Conservation (phyloP, 1,140 invertebrate genomes). For the Micrasema minimum region DNA sequence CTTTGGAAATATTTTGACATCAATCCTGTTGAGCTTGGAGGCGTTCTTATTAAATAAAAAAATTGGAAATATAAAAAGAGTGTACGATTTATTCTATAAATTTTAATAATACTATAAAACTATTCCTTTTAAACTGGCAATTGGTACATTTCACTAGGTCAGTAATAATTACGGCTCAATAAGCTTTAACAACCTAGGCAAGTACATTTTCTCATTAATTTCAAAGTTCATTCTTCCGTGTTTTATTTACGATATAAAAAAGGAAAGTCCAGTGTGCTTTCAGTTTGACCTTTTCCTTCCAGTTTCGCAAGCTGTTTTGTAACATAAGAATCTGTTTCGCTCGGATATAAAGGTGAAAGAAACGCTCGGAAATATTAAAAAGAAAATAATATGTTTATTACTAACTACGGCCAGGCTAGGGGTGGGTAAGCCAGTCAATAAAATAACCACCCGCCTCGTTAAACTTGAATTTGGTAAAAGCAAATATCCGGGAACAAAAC, state of each 20-base stretch:
- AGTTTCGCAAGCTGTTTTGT: constrained; percentile 14
- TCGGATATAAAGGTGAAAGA: constrained; percentile 38
- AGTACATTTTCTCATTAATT: constrained; percentile 24
- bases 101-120: too few species aligned
- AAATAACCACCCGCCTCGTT: constrained; percentile 48
- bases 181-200: constrained; percentile 18
- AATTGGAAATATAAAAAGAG: too few species aligned
- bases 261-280: constrained; percentile 24
- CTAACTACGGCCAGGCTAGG: constrained; percentile 4
- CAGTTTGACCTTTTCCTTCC: constrained; percentile 32
- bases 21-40: too few species aligned
- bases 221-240: constrained; percentile 30
- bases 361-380: constrained; percentile 23
- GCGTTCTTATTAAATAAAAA: too few species aligned
- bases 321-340: constrained; percentile 28
- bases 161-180: constrained; percentile 20
- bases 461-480: constrained; percentile 35
- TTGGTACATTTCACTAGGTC: too few species aligned
- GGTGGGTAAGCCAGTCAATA: constrained; percentile 53
- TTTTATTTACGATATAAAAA: constrained; percentile 31
- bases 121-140: too few species aligned
- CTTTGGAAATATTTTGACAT: too few species aligned
- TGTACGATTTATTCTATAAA: too few species aligned
- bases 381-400: constrained; percentile 18
- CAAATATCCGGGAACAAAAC: constrained; percentile 44